Conservation (phyloP, 2,888 invertebrate genomes). For the Siphlonurus alternatus region DNA sequence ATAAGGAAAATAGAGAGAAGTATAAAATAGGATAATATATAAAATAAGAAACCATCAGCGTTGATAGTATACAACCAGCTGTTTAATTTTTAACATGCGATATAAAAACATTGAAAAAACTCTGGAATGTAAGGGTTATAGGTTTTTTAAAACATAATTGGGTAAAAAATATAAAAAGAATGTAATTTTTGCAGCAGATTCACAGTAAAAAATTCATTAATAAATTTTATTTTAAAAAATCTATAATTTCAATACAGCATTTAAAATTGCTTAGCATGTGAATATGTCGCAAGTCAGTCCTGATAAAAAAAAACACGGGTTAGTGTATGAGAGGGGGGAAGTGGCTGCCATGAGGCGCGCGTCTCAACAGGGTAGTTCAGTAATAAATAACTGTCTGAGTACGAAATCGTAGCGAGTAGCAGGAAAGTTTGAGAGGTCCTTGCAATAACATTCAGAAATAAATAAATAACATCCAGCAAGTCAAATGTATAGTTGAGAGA, state of each 20-base stretch:
- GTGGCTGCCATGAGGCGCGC: background rate
- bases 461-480: slow-evolving; percentile 11
- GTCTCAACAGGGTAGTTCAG: background rate
- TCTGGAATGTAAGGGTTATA: slow-evolving; percentile 7
- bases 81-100: background rate
- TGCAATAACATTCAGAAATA: slow-evolving; percentile 17
- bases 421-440: slow-evolving; percentile 33
- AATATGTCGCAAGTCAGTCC: background rate
- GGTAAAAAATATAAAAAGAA: background rate
- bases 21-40: slow-evolving; percentile 23
- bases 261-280: background rate
- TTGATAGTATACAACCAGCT: slow-evolving; percentile 10
- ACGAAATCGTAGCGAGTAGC: slow-evolving; percentile 19
- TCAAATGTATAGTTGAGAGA: slow-evolving; percentile 1
- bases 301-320: background rate
- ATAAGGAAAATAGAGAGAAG: slow-evolving; percentile 20
- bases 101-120: slow-evolving; percentile 10
- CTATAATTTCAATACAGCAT: too few species aligned
- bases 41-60: slow-evolving; percentile 15
- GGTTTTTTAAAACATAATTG: slow-evolving; percentile 1
- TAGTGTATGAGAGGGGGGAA: background rate
- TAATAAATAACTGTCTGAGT: background rate
- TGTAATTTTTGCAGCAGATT: background rate
- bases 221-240: too few species aligned
- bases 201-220: too few species aligned